A percentile compares a stretch with the other conserved stretches of the same genome.
Conservation (phyloP, 2,888 invertebrate species). For the Rhabditoides inermis region DNA sequence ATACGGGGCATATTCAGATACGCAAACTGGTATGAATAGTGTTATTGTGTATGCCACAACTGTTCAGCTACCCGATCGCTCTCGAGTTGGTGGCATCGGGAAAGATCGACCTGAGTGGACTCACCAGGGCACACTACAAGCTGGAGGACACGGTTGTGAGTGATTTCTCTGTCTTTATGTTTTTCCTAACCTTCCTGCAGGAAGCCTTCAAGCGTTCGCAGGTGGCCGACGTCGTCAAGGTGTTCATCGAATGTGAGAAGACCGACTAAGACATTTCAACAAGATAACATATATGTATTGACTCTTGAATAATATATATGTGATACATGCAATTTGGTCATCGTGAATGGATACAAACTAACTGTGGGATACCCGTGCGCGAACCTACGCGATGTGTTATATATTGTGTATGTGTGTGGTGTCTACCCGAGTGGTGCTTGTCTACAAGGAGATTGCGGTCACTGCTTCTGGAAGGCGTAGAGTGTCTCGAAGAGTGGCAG, state of each 20-base stretch:
- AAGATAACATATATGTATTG: too few species aligned
- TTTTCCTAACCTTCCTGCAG: neutral
- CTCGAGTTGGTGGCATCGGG: constrained; percentile 31
- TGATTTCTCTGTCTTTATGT: neutral
- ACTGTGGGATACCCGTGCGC: too few species aligned
- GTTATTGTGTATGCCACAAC: neutral
- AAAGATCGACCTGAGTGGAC: constrained; percentile 22
- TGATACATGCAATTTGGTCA: too few species aligned
- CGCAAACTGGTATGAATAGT: constrained; percentile 67
- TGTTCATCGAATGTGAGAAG: constrained; percentile 37
- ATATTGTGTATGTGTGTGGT: too few species aligned
- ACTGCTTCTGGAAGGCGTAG: constrained; percentile 37
- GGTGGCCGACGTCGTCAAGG: constrained; percentile 38
- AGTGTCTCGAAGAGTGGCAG: constrained; percentile 38
- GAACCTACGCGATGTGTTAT: too few species aligned
- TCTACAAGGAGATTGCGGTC: too few species aligned
- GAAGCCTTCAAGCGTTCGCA: constrained; percentile 24
- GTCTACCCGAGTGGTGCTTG: too few species aligned
- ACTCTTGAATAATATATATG: too few species aligned
- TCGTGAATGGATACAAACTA: too few species aligned
- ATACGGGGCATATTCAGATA: constrained; percentile 87
- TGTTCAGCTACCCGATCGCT: constrained; percentile 34
- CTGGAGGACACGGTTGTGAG: constrained; percentile 37
- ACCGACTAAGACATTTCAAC: too few species aligned
- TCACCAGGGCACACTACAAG: constrained; percentile 36